A percentile compares a stretch with the other conserved stretches of the same genome.
Evolutionary conservation across 2,113 vertebrate species (phyloP).

Genomic region (Lophotis ruficrista): DNA sequence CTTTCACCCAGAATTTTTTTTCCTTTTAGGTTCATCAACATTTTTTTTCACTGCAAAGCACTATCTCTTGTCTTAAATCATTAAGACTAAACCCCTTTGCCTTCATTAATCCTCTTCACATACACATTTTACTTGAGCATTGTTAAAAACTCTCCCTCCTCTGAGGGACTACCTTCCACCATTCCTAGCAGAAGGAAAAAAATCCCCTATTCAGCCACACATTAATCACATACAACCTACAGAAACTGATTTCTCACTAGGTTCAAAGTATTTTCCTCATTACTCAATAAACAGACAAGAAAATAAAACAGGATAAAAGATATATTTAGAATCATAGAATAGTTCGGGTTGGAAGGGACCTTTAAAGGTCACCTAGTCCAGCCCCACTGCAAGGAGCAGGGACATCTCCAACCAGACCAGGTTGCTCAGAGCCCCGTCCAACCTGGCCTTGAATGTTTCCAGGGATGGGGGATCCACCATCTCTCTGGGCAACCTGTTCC

Average conservation of each 20-base stretch:
- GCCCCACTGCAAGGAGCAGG: too few relatives aligned
- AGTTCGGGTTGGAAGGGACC: too few relatives aligned
- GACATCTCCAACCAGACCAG: too few relatives aligned
- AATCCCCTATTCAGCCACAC: not conserved
- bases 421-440: too few relatives aligned
- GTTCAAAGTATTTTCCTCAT: not conserved
- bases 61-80: not conserved
- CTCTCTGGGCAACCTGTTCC: too few relatives aligned
- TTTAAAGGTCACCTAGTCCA: too few relatives aligned
- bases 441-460: too few relatives aligned
- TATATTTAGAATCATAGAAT: too few relatives aligned
- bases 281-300: not conserved
- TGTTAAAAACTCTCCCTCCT: not conserved
- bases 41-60: not conserved
- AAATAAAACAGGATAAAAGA: not conserved
- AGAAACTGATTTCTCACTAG: not conserved
- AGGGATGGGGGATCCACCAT: too few relatives aligned
- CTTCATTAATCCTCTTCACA: not conserved
- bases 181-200: not conserved
- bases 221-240: not conserved
- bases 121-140: not conserved
- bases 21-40: not conserved
- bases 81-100: not conserved
- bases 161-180: not conserved
- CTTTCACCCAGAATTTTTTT: not conserved